Percentiles rank a stretch among this genome's conserved stretches.
These are phyloP conservation scores for Halocaridina rubra DNA, from an alignment of 2,888 invertebrate species.

Conservation along the genomic window DNA sequence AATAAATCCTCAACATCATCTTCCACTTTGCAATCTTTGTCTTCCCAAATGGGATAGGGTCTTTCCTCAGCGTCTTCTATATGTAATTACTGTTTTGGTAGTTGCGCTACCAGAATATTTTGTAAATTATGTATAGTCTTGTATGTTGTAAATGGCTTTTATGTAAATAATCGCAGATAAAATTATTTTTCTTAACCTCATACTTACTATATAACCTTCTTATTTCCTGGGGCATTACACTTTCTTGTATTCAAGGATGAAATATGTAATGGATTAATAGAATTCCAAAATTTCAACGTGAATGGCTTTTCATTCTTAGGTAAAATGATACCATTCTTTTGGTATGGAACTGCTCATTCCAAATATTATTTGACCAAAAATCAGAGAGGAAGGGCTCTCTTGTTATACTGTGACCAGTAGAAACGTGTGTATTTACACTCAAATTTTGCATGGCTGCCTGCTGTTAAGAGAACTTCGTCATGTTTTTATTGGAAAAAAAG, in stretches of 20 bases:
- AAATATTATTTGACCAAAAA: neutral
- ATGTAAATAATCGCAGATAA: slow-evolving; percentile 56
- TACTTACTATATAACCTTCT: neutral
- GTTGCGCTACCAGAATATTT: slow-evolving; percentile 23
- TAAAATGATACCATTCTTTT: neutral
- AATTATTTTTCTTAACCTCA: neutral
- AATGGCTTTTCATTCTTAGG: neutral
- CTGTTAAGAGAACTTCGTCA: too few relatives aligned
- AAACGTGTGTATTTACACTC: too few relatives aligned
- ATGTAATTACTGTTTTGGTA: slow-evolving; percentile 11
- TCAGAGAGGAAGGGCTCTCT: too few relatives aligned
- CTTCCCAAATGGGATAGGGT: slow-evolving; percentile 51
- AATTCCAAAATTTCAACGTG: neutral
- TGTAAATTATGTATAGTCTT: slow-evolving; percentile 59
- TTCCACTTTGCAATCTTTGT: slow-evolving; percentile 5
- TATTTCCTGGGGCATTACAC: neutral
- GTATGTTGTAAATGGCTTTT: slow-evolving; percentile 53
- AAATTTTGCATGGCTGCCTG: too few relatives aligned
- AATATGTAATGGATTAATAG: neutral
- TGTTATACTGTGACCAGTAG: too few relatives aligned
- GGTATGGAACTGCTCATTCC: neutral
- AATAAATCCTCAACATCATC: too few relatives aligned
- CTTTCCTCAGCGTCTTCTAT: slow-evolving; percentile 53
- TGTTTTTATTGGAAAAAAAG: too few relatives aligned
- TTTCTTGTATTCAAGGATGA: neutral